Evolutionary conservation across 2,888 invertebrate species (phyloP), one percentile per base, ranked within the genome.

Genomic region (Xanthia icteritia): DNA sequence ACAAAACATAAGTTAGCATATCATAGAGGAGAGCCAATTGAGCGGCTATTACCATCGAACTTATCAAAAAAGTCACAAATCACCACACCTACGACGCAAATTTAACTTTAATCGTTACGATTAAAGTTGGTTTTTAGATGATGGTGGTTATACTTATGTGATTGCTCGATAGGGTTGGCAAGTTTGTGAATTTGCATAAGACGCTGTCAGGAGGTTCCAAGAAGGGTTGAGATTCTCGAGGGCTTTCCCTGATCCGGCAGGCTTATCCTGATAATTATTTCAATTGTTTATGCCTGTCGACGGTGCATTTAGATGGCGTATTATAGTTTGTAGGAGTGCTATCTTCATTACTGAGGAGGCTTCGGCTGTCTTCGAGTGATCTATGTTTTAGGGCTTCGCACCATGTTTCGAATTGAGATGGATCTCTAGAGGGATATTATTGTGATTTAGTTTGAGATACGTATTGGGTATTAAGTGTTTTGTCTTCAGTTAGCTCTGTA

Each of bases 191-290:
- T 96, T 96, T 96, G 95, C 96, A 96, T 96, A 96, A 96, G 96
- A 95, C 93, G 94, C 93, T 96, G 96, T 95, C 96, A 95, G 88
- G 71, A 88, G 93, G 90, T 92, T 91, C 93, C 93, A 91, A 92
- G 95, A 96, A 96, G 96, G 96, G 96, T 96, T 96, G 92, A 93
- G 94, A 94, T 94, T 85, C 96, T 95, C 95, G 91, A 94, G 96
- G 96, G 96, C 94, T 94, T 94, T 94, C 92, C 90, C 80, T 95
- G 95, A 96, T 96, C 96, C 95, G 89, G 92, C 91, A 90, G 93
- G 95, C 94, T 96, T 96, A 96, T 95, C 95, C 96, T 94, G 96
- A 96, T 96, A 96, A 96, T 96, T 96, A 96, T 96, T 96, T 96
- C 96, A 96, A 96, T 96, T 96, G 96, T 96, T 96, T 96, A 96